Evolutionary conservation across 30 jellyfish, hydroid and myxozoan species (phyloP).

Genomic region (Nemopilema nomurai): DNA sequence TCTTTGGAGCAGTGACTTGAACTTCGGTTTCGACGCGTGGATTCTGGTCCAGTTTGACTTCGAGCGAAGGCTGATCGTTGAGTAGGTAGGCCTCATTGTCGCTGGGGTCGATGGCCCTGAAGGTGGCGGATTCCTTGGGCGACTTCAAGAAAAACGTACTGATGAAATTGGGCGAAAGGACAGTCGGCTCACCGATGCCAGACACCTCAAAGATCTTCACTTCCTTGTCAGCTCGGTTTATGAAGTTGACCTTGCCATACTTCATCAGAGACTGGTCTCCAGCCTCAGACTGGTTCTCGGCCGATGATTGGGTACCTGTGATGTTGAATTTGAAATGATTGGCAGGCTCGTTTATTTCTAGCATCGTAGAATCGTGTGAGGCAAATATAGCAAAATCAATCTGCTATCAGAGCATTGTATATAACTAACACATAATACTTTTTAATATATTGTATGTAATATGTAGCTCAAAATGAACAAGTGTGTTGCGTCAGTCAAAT

Average conservation of each 20-base stretch:
- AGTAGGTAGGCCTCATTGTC: slow-evolving; percentile 78
- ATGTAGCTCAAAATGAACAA: too few relatives aligned
- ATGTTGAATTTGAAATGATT: neutral
- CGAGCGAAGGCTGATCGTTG: slow-evolving; percentile 75
- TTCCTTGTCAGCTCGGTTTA: slow-evolving; percentile 87
- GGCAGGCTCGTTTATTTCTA: too few relatives aligned
- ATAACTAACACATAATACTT: too few relatives aligned
- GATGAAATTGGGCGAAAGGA: slow-evolving; percentile 90
- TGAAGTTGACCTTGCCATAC: slow-evolving; percentile 91
- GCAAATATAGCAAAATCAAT: too few relatives aligned
- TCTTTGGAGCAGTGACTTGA: slow-evolving; percentile 57
- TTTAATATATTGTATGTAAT: too few relatives aligned
- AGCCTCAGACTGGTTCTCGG: neutral
- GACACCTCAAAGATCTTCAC: slow-evolving; percentile 88
- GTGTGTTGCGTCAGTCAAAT: too few relatives aligned
- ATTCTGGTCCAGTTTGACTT: slow-evolving; percentile 72
- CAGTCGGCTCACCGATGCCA: slow-evolving; percentile 98
- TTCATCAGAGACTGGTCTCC: slow-evolving; percentile 33
- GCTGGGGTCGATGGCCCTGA: slow-evolving; percentile 82
- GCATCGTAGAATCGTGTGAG: too few relatives aligned
- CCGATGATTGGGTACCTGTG: neutral
- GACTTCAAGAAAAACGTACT: slow-evolving; percentile 96
- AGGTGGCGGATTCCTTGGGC: slow-evolving; percentile 84
- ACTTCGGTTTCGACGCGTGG: slow-evolving; percentile 91
- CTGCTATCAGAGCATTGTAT: too few relatives aligned